Evolutionary conservation across 2,113 vertebrate species (phyloP).

Genomic region (Mandrillus leucophaeus): DNA sequence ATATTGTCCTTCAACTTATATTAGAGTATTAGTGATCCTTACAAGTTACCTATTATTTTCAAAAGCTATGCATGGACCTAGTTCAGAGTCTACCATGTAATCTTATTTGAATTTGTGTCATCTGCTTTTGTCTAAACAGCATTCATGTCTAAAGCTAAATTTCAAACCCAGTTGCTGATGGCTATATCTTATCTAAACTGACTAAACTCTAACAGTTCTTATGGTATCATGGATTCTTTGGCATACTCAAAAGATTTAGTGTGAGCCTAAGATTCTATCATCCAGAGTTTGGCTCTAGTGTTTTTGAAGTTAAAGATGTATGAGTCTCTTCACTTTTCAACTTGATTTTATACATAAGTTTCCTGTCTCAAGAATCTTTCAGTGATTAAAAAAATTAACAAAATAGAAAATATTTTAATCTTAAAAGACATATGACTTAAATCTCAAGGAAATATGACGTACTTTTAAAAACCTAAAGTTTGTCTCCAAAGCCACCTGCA

Average conservation of each 20-base stretch:
- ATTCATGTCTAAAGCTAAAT: constrained; percentile 11
- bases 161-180: neutral
- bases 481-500: constrained; percentile 25
- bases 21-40: neutral
- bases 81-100: neutral
- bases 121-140: constrained; percentile 24
- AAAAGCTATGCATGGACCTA: neutral
- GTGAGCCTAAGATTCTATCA: neutral
- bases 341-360: constrained; percentile 4
- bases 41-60: neutral
- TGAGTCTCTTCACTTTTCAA: neutral
- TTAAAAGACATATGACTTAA: neutral
- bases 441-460: neutral
- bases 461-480: constrained; percentile 9
- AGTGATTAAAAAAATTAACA: neutral
- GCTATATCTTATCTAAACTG: neutral
- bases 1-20: neutral
- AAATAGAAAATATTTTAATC: neutral
- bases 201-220: neutral
- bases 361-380: neutral
- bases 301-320: neutral
- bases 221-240: neutral
- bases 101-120: neutral
- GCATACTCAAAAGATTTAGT: neutral
- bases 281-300: neutral